Evolutionary conservation across 2,113 vertebrate genomes (phyloP).

Genomic region (Sander vitreus): DNA sequence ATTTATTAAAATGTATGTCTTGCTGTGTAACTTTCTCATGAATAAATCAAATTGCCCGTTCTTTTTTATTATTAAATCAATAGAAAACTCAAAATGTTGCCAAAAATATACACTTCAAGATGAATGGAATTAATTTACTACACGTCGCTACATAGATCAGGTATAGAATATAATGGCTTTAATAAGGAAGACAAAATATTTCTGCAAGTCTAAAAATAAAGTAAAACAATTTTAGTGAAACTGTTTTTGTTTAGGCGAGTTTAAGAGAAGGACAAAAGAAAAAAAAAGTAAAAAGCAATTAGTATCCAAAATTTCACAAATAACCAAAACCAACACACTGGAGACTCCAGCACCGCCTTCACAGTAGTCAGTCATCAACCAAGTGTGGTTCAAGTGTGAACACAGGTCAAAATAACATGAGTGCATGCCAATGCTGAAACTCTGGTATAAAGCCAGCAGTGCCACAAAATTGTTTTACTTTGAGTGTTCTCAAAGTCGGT

Average conservation of each 20-base stretch:
- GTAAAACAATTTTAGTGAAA: neutral
- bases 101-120: slow-evolving; percentile 1
- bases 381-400: too few species aligned
- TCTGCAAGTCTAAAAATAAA: neutral
- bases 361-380: slow-evolving; percentile 16
- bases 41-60: neutral
- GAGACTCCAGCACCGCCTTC: neutral
- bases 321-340: neutral
- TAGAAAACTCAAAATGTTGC: slow-evolving; percentile 19
- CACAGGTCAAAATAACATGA: slow-evolving; percentile 12
- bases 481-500: neutral
- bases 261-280: neutral
- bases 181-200: neutral
- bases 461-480: neutral
- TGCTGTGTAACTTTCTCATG: slow-evolving; percentile 24
- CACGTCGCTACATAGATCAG: neutral
- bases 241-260: neutral
- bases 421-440: neutral
- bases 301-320: neutral
- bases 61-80: slow-evolving; percentile 21
- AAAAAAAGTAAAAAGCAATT: neutral
- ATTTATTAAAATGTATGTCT: slow-evolving; percentile 15
- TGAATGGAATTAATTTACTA: slow-evolving; percentile 20
- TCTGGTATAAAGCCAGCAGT: slow-evolving; percentile 3
- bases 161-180: neutral